These are phyloP conservation scores for Hetaerina titia DNA, from an alignment of 2,888 invertebrate species.

Conservation along the genomic window DNA sequence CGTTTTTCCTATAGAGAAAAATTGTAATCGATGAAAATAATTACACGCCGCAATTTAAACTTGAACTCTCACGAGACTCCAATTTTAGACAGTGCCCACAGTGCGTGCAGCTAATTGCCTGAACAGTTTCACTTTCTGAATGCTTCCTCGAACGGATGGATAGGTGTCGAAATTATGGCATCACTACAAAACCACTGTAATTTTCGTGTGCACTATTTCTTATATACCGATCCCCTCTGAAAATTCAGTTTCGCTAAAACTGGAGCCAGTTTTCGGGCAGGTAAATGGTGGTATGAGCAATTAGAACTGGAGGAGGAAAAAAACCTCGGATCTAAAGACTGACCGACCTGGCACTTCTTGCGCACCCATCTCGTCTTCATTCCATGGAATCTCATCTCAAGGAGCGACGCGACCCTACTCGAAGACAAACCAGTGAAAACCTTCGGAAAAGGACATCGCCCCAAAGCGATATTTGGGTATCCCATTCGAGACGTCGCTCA, in stretches of 20 bases:
- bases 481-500: slow-evolving; percentile 2
- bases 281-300: not conserved
- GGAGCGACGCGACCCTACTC: not conserved
- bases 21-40: too few species aligned
- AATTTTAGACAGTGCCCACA: not conserved
- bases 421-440: not conserved
- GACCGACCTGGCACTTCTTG: not conserved
- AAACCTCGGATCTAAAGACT: not conserved
- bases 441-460: not conserved
- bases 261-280: not conserved
- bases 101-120: not conserved
- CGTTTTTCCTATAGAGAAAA: too few species aligned
- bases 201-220: not conserved
- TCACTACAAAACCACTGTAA: not conserved
- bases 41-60: too few species aligned
- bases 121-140: not conserved
- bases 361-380: not conserved
- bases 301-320: not conserved
- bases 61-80: too few species aligned
- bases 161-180: not conserved
- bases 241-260: not conserved
- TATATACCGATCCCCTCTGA: not conserved
- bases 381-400: not conserved
- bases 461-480: not conserved
- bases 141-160: not conserved